These are phyloP conservation scores for Pithys albifrons DNA, from an alignment of 2,113 vertebrate species.

Conservation along the genomic window DNA sequence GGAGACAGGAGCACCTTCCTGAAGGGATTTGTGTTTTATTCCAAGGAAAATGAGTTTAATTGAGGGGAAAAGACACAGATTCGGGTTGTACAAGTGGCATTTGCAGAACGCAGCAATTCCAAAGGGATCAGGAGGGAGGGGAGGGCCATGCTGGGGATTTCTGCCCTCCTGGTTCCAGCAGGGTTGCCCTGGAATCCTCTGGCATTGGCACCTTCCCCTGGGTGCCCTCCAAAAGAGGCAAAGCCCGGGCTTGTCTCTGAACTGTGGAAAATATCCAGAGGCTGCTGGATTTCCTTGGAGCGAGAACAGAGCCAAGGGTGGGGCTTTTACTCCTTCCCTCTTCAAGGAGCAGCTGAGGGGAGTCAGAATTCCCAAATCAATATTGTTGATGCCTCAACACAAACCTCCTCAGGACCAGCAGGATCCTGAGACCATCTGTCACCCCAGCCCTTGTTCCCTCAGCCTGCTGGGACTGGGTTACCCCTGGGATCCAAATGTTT, in stretches of 20 bases:
- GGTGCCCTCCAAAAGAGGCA: background rate
- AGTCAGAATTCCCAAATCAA: background rate
- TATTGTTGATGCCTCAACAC: background rate
- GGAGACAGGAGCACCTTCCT: background rate
- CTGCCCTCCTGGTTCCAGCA: background rate
- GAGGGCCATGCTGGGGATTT: background rate
- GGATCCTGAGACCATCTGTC: background rate
- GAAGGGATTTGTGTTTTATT: background rate
- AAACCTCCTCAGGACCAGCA: background rate
- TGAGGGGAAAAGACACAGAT: background rate
- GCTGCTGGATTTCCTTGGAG: background rate
- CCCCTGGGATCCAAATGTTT: background rate
- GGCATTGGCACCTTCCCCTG: background rate
- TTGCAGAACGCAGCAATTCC: background rate
- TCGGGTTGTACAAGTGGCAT: accelerated
- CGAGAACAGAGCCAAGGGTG: background rate
- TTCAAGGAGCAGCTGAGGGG: background rate
- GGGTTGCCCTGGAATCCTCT: background rate
- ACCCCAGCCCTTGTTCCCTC: background rate
- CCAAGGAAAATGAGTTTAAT: background rate
- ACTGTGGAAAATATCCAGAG: background rate
- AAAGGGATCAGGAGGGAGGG: background rate
- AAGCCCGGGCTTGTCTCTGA: background rate
- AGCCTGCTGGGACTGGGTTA: background rate
- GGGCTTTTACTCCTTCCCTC: background rate